Percentiles rank a stretch among this genome's conserved stretches.
phyloP scores from a whole-genome alignment of 2,113 vertebrate species.

The Colistium nudipinnis region DNA sequence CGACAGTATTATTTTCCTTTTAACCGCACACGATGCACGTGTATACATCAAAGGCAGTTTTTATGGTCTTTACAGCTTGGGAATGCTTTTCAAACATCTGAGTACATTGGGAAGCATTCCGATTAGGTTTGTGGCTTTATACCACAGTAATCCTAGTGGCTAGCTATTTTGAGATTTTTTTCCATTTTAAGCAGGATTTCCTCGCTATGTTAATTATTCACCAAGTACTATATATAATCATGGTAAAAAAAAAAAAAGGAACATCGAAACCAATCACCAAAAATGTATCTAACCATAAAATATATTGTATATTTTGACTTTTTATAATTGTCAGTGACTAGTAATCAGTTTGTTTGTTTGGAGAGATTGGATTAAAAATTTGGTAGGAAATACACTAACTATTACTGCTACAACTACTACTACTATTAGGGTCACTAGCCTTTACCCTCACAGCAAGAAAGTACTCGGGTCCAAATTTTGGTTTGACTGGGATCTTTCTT shows the following conservation, averaged over 20 bases:
- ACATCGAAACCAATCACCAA: background rate
- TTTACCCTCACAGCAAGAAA: too few relatives aligned
- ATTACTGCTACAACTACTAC: background rate
- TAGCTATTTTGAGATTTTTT: background rate
- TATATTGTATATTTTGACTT: background rate
- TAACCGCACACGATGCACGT: background rate
- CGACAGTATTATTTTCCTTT: background rate
- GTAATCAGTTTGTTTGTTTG: background rate
- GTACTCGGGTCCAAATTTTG: too few relatives aligned
- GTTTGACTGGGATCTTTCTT: too few relatives aligned
- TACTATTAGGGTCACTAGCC: too few relatives aligned
- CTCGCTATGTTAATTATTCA: background rate
- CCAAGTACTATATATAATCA: too few relatives aligned
- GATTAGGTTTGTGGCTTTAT: background rate
- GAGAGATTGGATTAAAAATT: background rate
- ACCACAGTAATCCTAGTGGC: background rate
- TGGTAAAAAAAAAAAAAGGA: too few relatives aligned
- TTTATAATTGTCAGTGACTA: background rate
- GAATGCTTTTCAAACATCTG: background rate
- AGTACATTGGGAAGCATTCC: background rate
- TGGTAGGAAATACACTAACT: background rate
- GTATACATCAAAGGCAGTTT: background rate
- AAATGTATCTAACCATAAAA: background rate
- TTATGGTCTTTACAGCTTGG: background rate
- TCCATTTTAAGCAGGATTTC: constrained; percentile 3